Evolutionary conservation across 2,113 vertebrate genomes (phyloP), one percentile per base, ranked within the genome.

Genomic region (Lipophrys pholis): DNA sequence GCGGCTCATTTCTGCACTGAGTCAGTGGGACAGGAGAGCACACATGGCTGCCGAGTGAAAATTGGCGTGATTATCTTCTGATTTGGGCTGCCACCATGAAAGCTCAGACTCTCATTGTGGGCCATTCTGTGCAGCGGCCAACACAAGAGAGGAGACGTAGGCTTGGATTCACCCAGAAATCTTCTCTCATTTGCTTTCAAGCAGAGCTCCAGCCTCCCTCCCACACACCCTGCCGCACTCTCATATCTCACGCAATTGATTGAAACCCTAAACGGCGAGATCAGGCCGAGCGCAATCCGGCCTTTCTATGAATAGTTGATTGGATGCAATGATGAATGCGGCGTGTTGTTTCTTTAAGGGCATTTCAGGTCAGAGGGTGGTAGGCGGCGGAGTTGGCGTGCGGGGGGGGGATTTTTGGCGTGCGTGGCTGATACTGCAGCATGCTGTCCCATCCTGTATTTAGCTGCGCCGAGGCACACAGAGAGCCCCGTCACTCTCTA

Each of bases 241-340:
- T 81, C 83, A 79, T 81, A 80, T 84, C 82, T 84, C 86, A 84
- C 39, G 63, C 78, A 71, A 91, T 92, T 80, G 90, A 91, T 89
- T 89, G 89, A 90, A 89, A 89, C 76, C 60, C 78, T 87, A 91
- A 91, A 90, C 85, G 74, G 59, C 42, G 0, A 81, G 73, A 85
- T 76, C 61, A 43, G 68, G 39, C 51, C 6, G 36, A 69, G 64
- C 17, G 17, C 82, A 70, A 77, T 85, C 83, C 75, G 61, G 73
- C 78, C 69, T 80, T 74, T 83, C 84, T 86, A 68, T 88, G 88
- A 88, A 90, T 84, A 90, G 87, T 88, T 83, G 87, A 90, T 88
- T 82, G 85, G 84, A 78, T 49, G 81, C 48, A 67, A 82, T 73
- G 78, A 51, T 38, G 57, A 30, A 69, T 83, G 76, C 15, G 66